Evolutionary conservation across 2,888 invertebrate genomes (phyloP), one percentile per base, ranked within the genome.

Genomic region (Chorisops tibialis): DNA sequence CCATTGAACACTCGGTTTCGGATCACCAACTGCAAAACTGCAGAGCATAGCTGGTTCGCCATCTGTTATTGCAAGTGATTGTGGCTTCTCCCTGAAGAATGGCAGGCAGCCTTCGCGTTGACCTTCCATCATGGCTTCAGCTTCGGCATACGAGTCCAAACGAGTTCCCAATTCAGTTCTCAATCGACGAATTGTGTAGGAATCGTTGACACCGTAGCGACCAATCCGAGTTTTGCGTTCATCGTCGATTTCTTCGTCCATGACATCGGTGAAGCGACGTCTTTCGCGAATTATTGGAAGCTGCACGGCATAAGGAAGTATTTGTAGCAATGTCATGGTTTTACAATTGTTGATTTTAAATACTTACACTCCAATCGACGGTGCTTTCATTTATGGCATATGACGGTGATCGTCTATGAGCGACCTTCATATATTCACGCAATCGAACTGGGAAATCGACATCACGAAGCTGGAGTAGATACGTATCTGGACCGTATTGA

Each of bases 401-500:
- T 0, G 88, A 88, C 1, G 89, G 87, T 35, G 88, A 87, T 69
- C 91, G 83, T 70, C 84, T 81, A 65, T 87, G 87, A 0, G 93
- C 93, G n/a, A 93, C 92, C 81, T 94, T 93, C 90, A 95, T 91
- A 77, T 95, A 95, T 77, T 93, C 91, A 63, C 95, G 87, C 67
- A 96, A 83, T 19, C 95, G 84, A 47, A 92, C 91, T n/a, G 97
- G 96, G 82, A 98, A 96, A 75, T 89, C 88, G 0, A 94, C 91
- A 79, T 97, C 97, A 58, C 95, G 85, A 16, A 96, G 82, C 75
- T 97, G 97, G 45, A 98, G 83, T 6, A 98, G 81, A 76, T 97
- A 96, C 1, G 97, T 96, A 75, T 98, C 97, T 0, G 96, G 96
- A 0, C 98, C 97, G 77, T 93, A 90, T 80, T 96, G 95, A 79